Evolutionary conservation across 2,113 vertebrate species (phyloP), one percentile per base, ranked within the genome.

Genomic region (Corydoras maculifer): DNA sequence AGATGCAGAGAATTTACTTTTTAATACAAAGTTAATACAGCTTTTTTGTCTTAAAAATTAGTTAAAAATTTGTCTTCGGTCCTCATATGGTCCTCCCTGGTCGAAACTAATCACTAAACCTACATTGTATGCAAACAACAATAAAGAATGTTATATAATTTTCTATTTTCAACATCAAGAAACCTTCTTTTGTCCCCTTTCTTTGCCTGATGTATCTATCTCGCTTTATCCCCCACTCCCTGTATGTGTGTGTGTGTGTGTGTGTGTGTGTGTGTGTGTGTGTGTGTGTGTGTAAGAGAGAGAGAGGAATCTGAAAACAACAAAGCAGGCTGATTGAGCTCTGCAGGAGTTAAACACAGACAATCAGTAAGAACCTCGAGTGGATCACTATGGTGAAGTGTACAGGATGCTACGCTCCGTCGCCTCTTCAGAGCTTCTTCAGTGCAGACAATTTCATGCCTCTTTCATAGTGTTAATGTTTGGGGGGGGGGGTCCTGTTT

Each of bases 251-350:
- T 43, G 2, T 25, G 18, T 25, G 18, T 25, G 18, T 25, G 18
- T 25, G 18, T 25, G 18, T 25, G 18, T 25, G 18, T 25, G 18
- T 43, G 35, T 43, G 2, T 43, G 4, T 43, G 35, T 8, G 7
- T 43, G 2, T 25, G 18, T 25, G 18, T 25, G 18, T 25, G 18
- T 25, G 18, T 25, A 25, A 25, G 18, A 25, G 18, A 25, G 18
- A 25, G 53, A 13, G 10, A 55, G 8, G 53, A 57, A 6, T 13
- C 54, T n/a, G 13, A 57, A 14, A n/a, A n/a, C 10, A 57, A 57
- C 54, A 57, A 57, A 57, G 54, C 6, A 15, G 54, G 54, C 54
- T 57, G 54, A 57, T 57, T 57, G 54, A 57, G 54, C 54, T 57
- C 54, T 15, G 14, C 54, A 57, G 54, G 51, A 10, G 13, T 53